Base-by-base conservation (phyloP, 2,113 vertebrate genomes). In the Coptodon rendalli region DNA sequence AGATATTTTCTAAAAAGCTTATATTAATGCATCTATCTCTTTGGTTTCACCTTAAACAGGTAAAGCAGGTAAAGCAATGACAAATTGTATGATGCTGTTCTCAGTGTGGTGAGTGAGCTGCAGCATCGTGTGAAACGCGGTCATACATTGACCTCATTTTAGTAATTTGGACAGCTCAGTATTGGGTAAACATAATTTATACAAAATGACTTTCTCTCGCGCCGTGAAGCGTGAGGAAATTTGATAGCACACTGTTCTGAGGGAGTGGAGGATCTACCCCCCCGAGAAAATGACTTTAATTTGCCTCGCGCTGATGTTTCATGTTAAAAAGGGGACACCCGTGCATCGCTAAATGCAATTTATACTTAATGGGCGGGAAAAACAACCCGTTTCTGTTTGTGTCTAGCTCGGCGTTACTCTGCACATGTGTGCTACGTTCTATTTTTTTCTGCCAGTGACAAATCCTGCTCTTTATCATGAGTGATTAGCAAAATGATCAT, bases 161-260 rank as follows among this genome's bases (percentile, higher is more conserved):
- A 76, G 84, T 87, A 9, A 91, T 89, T 86, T 87, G 63, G 84
- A 91, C 81, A 83, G 48, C 87, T 89, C 82, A 78, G 81, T 86
- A 53, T 76, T 57, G 61, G 84, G 84, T 84, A 91, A 91, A 91
- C 84, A 87, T 84, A 81, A 92, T 91, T 94, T 87, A 90, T 83
- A 89, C 84, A 80, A 86, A 91, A 92, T 79, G 78, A 87, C 88
- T 92, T 92, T 85, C 84, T 73, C 80, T 43, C 24, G 2, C 34
- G 73, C 82, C 29, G 24, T 87, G 84, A 87, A 78, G 78, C 16
- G 12, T 84, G 34, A 82, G 82, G 43, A 91, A 78, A 89, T 87
- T 52, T 89, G 82, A 90, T 84, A 82, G 71, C 89, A 53, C 57
- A 11, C 73, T 68, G 48, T 50, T 86, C 36, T 83, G 24, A 87